phyloP scores from a whole-genome alignment of 2,113 vertebrate species.

The Ceyx cyanopectus region DNA sequence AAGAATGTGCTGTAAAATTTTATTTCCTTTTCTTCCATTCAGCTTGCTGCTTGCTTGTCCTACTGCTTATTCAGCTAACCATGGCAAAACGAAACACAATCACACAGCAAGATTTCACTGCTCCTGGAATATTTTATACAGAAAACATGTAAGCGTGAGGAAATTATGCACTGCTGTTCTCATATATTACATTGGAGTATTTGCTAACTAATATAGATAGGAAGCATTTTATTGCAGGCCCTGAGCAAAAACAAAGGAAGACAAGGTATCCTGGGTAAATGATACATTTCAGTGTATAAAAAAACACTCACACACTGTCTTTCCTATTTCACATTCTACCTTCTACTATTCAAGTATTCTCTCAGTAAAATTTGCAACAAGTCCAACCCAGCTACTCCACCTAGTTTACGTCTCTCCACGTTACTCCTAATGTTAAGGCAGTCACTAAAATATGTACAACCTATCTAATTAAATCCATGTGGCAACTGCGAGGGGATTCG shows the following conservation, averaged over 20 bases:
- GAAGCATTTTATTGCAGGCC: conserved; percentile 58
- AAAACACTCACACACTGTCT: neutral
- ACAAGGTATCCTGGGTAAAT: conserved; percentile 17
- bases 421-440: neutral
- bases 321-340: neutral
- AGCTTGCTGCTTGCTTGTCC: conserved; percentile 38
- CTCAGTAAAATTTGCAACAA: neutral
- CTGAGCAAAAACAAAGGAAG: conserved; percentile 66
- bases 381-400: neutral
- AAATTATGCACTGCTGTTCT: conserved; percentile 13
- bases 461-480: neutral
- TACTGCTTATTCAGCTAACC: conserved; percentile 66
- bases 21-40: conserved; percentile 53
- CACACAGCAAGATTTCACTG: conserved; percentile 3
- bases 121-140: conserved; percentile 30
- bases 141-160: conserved; percentile 43
- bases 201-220: conserved; percentile 63
- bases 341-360: neutral
- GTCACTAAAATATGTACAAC: neutral
- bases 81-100: conserved; percentile 16
- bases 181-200: neutral
- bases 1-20: conserved; percentile 57
- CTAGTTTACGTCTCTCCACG: neutral
- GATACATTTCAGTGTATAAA: neutral
- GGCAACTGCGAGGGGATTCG: neutral